Evolutionary conservation across 2,113 vertebrate species (phyloP).

Genomic region (Columbina picui): DNA sequence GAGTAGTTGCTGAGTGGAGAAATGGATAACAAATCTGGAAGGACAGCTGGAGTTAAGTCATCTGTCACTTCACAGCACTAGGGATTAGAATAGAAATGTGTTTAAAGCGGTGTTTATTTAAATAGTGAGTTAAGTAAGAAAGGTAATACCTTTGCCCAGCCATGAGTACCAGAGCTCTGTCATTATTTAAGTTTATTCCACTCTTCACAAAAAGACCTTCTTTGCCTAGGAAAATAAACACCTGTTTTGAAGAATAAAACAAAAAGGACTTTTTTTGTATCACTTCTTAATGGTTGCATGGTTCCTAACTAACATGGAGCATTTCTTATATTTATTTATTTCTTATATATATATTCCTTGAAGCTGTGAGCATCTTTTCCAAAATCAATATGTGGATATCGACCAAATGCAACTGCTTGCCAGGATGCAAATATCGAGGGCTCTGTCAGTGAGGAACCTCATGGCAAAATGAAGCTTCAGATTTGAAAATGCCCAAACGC

Average conservation of each 20-base stretch:
- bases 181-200: background rate
- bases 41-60: background rate
- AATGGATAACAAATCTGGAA: background rate
- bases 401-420: background rate
- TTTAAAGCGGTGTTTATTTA: background rate
- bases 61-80: background rate
- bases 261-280: too few species aligned
- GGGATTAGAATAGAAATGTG: background rate
- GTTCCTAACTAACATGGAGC: background rate
- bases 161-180: background rate
- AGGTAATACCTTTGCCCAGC: background rate
- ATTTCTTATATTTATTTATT: too few species aligned
- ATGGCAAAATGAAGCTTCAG: background rate
- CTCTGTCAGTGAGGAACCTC: background rate
- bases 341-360: too few species aligned
- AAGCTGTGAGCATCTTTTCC: background rate
- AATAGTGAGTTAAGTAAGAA: background rate
- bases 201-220: background rate
- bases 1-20: background rate
- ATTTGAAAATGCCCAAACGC: background rate
- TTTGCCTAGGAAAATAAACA: background rate
- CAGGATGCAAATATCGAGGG: background rate
- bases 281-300: too few species aligned
- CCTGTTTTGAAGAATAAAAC: background rate
- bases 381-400: fast-evolving